Evolutionary conservation across 2,797 vertebrate species (phyloP).

Genomic region (Coracias cyanogaster): DNA sequence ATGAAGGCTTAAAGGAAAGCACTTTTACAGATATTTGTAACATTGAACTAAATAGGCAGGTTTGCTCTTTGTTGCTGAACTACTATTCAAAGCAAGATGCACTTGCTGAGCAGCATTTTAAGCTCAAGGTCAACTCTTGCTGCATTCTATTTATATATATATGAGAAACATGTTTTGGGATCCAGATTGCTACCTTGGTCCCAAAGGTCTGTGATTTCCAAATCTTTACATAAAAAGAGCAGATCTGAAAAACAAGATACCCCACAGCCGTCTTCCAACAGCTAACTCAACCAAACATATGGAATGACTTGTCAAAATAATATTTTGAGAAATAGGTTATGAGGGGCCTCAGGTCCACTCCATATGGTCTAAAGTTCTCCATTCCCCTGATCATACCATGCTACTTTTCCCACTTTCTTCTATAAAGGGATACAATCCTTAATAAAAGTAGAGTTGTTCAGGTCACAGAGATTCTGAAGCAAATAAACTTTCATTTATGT

Average conservation of each 20-base stretch:
- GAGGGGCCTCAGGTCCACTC: constrained; percentile 27
- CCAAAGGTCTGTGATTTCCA: constrained; percentile 33
- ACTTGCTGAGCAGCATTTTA: neutral
- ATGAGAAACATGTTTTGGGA: constrained; percentile 16
- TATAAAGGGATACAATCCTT: neutral
- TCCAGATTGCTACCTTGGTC: constrained; percentile 24
- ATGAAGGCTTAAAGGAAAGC: neutral
- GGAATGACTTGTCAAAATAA: constrained; percentile 44
- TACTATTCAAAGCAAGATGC: neutral
- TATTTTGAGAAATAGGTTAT: constrained; percentile 47
- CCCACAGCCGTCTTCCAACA: constrained; percentile 12
- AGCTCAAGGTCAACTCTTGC: constrained; percentile 34
- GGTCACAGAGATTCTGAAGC: neutral
- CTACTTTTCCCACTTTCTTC: neutral
- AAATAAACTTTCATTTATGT: constrained; percentile 19
- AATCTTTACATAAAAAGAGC: neutral
- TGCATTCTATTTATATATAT: constrained; percentile 18
- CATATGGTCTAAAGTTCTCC: constrained; percentile 33
- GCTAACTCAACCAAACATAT: constrained; percentile 26
- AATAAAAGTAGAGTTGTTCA: constrained; percentile 18
- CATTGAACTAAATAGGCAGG: neutral
- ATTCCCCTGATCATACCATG: neutral
- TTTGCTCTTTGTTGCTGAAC: constrained; percentile 8
- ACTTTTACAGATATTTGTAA: neutral
- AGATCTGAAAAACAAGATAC: constrained; percentile 28